These are phyloP conservation scores for Pangasianodon hypophthalmus DNA, from an alignment of 2,113 vertebrate species.

Conservation along the genomic window DNA sequence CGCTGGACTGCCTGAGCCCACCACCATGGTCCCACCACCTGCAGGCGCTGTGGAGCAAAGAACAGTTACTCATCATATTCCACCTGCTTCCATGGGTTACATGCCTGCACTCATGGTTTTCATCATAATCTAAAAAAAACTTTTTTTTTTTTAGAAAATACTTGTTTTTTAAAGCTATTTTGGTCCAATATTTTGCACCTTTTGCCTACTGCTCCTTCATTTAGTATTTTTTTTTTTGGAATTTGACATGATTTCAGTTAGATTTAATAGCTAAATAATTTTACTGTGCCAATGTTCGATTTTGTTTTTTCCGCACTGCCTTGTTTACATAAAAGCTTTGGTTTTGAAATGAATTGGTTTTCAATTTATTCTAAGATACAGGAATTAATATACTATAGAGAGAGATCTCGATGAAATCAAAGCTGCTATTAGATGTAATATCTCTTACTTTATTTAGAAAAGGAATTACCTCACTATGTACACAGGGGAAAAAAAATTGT, in stretches of 20 bases:
- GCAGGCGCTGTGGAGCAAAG: conserved; percentile 74
- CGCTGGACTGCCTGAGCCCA: conserved; percentile 81
- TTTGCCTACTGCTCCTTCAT: background rate
- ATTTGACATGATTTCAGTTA: background rate
- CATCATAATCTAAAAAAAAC: background rate
- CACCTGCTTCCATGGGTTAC: background rate
- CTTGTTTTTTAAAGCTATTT: background rate
- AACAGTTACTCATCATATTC: background rate
- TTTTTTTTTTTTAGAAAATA: background rate
- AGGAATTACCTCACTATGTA: background rate
- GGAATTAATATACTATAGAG: too few relatives aligned
- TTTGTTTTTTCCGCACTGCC: too few relatives aligned
- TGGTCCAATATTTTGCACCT: background rate
- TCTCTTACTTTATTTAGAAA: background rate
- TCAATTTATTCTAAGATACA: too few relatives aligned
- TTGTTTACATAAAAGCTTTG: too few relatives aligned
- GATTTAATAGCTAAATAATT: background rate
- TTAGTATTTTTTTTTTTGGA: background rate
- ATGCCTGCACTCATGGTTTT: background rate
- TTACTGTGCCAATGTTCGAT: too few relatives aligned
- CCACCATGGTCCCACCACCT: conserved; percentile 74
- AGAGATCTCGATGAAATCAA: too few relatives aligned
- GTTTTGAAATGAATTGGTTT: too few relatives aligned
- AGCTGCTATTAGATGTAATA: too few relatives aligned
- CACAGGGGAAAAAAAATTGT: background rate